Evolutionary conservation across 2,888 invertebrate species (phyloP).

Genomic region (Chrysodeixis includens): DNA sequence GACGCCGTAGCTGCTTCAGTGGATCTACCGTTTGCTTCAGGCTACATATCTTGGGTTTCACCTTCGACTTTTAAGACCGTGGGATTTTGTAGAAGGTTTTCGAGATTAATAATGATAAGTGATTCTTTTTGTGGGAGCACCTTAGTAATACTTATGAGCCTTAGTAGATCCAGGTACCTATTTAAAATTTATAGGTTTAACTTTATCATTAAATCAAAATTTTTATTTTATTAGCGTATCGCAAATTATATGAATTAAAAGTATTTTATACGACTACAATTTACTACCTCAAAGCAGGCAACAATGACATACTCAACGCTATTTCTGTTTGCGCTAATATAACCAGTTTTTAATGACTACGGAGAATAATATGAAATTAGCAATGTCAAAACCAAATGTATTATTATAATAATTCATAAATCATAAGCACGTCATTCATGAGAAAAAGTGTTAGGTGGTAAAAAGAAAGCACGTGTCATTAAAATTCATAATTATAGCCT

Average conservation of each 20-base stretch:
- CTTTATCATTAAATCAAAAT: neutral
- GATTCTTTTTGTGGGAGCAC: constrained; percentile 50
- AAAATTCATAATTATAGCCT: constrained; percentile 29
- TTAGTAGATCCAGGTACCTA: constrained; percentile 5
- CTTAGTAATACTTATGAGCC: constrained; percentile 20
- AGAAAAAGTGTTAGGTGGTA: neutral
- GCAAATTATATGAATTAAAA: neutral
- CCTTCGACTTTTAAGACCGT: constrained; percentile 84
- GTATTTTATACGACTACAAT: neutral
- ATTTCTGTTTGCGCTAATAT: neutral
- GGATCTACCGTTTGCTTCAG: constrained; percentile 87
- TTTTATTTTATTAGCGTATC: neutral
- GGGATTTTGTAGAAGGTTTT: constrained; percentile 76
- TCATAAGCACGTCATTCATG: neutral
- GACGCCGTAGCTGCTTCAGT: constrained; percentile 83
- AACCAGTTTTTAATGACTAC: neutral
- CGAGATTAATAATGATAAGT: constrained; percentile 78
- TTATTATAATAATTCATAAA: neutral
- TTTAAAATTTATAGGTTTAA: constrained; percentile 8
- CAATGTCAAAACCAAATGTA: neutral
- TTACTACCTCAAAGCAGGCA: neutral
- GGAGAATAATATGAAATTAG: neutral
- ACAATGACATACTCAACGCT: neutral
- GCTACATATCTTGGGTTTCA: constrained; percentile 82
- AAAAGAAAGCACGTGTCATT: constrained; percentile 24